Conservation (phyloP, 2,888 invertebrate genomes). For the Scaptodrosophila latifasciaeformis region DNA sequence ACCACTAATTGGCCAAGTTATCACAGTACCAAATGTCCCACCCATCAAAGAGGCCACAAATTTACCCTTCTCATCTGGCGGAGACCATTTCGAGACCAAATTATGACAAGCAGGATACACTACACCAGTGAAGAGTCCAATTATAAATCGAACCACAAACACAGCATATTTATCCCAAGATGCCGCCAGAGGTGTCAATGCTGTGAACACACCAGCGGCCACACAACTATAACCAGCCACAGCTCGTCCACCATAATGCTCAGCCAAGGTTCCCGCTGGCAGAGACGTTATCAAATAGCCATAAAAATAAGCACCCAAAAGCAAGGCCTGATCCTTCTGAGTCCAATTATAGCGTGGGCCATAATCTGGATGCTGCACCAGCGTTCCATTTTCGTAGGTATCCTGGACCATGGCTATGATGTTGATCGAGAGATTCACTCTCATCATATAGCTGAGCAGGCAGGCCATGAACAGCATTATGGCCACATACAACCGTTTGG, state of each 20-base stretch:
- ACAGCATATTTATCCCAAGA: constrained; percentile 77
- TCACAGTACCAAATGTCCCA: constrained; percentile 82
- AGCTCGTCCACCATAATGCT: constrained; percentile 79
- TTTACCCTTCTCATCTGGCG: constrained; percentile 84
- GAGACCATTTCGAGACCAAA: constrained; percentile 83
- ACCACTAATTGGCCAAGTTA: constrained; percentile 83
- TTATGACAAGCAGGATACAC: constrained; percentile 73
- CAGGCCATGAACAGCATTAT: constrained; percentile 85
- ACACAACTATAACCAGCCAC: constrained; percentile 77
- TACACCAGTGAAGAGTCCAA: constrained; percentile 79
- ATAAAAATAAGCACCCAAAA: constrained; percentile 83
- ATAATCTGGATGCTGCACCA: constrained; percentile 66
- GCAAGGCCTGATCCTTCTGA: constrained; percentile 79
- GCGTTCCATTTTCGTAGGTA: constrained; percentile 69
- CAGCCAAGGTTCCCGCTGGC: constrained; percentile 80
- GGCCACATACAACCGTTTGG: constrained; percentile 77
- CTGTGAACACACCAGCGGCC: constrained; percentile 77
- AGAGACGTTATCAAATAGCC: constrained; percentile 81
- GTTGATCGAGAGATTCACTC: constrained; percentile 85
- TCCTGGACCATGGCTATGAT: constrained; percentile 83
- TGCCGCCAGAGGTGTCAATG: constrained; percentile 79
- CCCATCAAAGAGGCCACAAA: constrained; percentile 84
- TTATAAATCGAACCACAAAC: constrained; percentile 78
- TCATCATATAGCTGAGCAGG: constrained; percentile 83
- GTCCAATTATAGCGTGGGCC: constrained; percentile 78